These are phyloP conservation scores for Plectropomus leopardus DNA, from an alignment of 2,113 vertebrate species.

Conservation along the genomic window DNA sequence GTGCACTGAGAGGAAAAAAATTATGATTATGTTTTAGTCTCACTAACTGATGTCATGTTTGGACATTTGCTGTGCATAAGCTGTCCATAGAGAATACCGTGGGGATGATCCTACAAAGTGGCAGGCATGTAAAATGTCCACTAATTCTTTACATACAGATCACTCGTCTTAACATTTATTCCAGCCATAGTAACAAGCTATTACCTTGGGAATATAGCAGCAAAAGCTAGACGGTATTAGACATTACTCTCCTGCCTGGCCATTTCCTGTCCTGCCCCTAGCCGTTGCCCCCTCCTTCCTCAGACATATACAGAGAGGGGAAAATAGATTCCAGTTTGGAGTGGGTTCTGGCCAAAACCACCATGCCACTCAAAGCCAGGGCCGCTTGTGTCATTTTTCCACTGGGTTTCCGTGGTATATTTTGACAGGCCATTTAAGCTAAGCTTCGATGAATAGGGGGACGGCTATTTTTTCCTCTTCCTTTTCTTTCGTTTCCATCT, in stretches of 20 bases:
- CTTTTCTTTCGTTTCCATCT: slow-evolving; percentile 48
- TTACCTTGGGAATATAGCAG: slow-evolving; percentile 42
- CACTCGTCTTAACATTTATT: slow-evolving; percentile 19
- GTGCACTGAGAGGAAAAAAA: slow-evolving; percentile 20
- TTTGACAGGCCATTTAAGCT: slow-evolving; percentile 74
- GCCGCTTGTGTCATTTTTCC: slow-evolving; percentile 77
- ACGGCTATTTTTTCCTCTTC: slow-evolving; percentile 18
- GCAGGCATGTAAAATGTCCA: slow-evolving; percentile 1
- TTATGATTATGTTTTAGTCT: slow-evolving; percentile 14
- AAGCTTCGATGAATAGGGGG: slow-evolving; percentile 58
- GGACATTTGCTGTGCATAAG: background rate
- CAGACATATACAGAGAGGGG: slow-evolving; percentile 53
- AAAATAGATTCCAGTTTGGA: slow-evolving; percentile 71
- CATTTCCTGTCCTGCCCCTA: slow-evolving; percentile 64
- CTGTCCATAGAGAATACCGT: slow-evolving; percentile 9
- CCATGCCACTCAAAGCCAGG: slow-evolving; percentile 62
- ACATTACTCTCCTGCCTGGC: slow-evolving; percentile 50
- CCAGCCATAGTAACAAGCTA: background rate
- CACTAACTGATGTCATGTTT: slow-evolving; percentile 28
- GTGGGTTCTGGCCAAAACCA: slow-evolving; percentile 73
- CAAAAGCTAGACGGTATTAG: slow-evolving; percentile 48
- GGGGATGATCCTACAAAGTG: slow-evolving; percentile 30
- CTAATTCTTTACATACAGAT: slow-evolving; percentile 1
- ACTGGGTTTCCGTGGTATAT: slow-evolving; percentile 73
- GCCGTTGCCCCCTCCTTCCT: slow-evolving; percentile 13